phyloP scores from a whole-genome alignment of 2,113 vertebrate species.

The Circaetus gallicus region DNA sequence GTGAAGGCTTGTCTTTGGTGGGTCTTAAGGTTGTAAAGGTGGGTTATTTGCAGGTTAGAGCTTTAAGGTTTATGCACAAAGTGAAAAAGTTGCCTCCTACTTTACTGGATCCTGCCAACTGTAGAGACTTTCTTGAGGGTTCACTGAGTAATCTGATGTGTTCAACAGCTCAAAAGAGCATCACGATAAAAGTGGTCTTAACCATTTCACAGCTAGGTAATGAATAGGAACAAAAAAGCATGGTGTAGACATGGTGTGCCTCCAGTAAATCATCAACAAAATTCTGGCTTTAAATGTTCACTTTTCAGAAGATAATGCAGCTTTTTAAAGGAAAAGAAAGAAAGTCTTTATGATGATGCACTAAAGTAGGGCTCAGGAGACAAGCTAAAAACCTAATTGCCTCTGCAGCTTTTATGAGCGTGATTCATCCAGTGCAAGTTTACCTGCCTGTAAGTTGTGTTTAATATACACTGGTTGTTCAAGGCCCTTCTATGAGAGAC shows the following conservation, averaged over 20 bases:
- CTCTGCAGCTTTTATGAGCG: not conserved
- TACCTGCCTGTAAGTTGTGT: not conserved
- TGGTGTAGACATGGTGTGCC: not conserved
- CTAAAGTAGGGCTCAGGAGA: not conserved
- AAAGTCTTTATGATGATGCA: not conserved
- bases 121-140: not conserved
- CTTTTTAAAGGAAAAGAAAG: not conserved
- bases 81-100: not conserved
- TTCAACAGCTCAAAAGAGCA: not conserved
- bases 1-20: not conserved
- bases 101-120: not conserved
- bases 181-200: not conserved
- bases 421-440: constrained; percentile 9
- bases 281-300: not conserved
- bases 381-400: constrained; percentile 13
- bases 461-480: not conserved
- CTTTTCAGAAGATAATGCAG: not conserved
- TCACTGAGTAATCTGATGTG: not conserved
- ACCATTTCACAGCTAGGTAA: not conserved
- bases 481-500: not conserved
- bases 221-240: not conserved
- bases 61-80: not conserved
- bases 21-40: not conserved
- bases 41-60: not conserved
- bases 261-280: not conserved